Conservation (phyloP, 2,113 vertebrate genomes). For the Saguinus midas region DNA sequence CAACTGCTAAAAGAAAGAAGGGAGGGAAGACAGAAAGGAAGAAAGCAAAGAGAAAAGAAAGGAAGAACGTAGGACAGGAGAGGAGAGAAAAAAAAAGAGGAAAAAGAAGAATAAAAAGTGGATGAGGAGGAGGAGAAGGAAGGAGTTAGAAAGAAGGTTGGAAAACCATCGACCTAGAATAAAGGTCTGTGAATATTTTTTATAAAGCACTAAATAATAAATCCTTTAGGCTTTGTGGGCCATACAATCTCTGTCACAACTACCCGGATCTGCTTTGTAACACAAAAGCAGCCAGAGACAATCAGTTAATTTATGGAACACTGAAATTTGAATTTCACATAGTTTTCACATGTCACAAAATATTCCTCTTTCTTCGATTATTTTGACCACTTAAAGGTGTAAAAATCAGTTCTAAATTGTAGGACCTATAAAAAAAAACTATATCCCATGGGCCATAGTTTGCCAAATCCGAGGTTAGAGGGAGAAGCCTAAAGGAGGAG, state of each 20-base stretch:
- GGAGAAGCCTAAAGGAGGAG: background rate
- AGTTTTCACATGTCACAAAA: background rate
- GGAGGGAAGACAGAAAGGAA: background rate
- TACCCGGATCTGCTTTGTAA: background rate
- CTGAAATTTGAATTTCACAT: background rate
- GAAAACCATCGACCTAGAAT: background rate
- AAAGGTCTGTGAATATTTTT: background rate
- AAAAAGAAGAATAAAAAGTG: background rate
- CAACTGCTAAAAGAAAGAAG: background rate
- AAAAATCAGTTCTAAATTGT: background rate
- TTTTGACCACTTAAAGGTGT: background rate
- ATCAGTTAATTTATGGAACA: background rate
- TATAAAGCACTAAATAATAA: background rate
- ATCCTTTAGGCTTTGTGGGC: background rate
- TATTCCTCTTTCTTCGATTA: background rate
- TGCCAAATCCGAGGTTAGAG: background rate
- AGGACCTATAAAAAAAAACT: background rate
- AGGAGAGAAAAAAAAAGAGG: fast-evolving
- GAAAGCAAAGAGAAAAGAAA: background rate
- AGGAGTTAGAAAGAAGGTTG: no score
- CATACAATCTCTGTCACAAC: background rate
- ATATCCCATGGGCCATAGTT: background rate
- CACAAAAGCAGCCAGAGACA: background rate
- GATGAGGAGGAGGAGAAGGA: background rate
- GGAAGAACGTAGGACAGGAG: background rate